Evolutionary conservation across 2,113 vertebrate genomes (phyloP).

Genomic region (Eulacestoma nigropectus): DNA sequence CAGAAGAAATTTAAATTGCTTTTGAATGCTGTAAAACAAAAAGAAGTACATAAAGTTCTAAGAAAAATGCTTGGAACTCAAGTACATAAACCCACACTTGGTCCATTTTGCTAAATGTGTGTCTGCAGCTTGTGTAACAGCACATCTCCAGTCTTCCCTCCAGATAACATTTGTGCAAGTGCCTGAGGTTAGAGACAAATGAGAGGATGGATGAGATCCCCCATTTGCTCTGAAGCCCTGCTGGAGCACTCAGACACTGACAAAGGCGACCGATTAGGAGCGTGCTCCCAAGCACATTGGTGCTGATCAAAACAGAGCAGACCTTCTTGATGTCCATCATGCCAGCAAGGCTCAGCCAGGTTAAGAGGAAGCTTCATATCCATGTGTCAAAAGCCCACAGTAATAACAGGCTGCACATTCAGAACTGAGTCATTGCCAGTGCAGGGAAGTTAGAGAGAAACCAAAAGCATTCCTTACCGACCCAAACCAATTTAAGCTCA

Average conservation of each 20-base stretch:
- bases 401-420: not conserved
- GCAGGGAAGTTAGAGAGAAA: not conserved
- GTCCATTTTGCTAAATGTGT: not conserved
- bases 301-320: not conserved
- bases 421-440: not conserved
- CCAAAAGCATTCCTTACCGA: not conserved
- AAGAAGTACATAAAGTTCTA: not conserved
- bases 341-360: not conserved
- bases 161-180: rapidly evolving
- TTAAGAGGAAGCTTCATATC: not conserved
- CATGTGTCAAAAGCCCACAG: not conserved
- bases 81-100: not conserved
- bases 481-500: not conserved
- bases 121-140: not conserved
- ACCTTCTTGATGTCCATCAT: not conserved
- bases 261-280: rapidly evolving
- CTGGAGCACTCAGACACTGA: not conserved
- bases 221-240: not conserved
- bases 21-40: not conserved
- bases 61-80: not conserved
- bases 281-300: not conserved
- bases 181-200: not conserved
- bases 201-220: not conserved
- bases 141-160: not conserved
- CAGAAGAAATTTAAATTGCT: not conserved